Conservation (phyloP, 1,140 invertebrate species). For the Trypoxylus dichotomus region DNA sequence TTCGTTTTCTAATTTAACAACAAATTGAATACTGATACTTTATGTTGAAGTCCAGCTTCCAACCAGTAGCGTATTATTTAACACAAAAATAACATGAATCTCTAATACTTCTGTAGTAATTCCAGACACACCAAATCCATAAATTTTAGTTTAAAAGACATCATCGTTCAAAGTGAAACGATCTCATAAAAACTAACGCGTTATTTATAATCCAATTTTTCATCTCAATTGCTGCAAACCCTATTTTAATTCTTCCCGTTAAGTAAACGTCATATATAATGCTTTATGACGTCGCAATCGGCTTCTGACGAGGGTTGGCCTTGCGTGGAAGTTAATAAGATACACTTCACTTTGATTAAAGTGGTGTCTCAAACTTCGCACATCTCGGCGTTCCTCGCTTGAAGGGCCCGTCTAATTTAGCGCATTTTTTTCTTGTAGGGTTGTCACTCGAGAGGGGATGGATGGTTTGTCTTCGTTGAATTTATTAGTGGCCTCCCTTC, state of each 20-base stretch:
- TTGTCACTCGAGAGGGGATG: no score
- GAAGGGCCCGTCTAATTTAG: no score
- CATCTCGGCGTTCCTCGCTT: not conserved
- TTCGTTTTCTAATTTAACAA: no score
- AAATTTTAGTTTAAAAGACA: not conserved
- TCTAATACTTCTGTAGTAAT: no score
- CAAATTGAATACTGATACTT: no score
- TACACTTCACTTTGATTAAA: constrained; percentile 15
- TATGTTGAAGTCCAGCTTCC: no score
- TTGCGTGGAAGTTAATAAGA: not conserved
- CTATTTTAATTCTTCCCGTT: not conserved
- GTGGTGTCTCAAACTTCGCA: not conserved
- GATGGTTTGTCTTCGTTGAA: no score
- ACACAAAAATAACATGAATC: no score
- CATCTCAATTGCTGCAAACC: not conserved
- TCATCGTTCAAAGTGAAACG: not conserved
- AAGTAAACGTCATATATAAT: constrained; percentile 9
- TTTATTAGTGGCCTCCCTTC: no score
- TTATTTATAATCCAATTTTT: not conserved
- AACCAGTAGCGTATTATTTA: no score
- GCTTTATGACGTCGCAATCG: not conserved
- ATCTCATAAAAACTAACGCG: not conserved
- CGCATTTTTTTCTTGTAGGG: no score
- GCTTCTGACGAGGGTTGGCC: not conserved
- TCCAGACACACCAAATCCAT: not conserved